These are phyloP conservation scores for Griposia aprilina DNA, from an alignment of 2,888 invertebrate genomes.

Conservation along the genomic window DNA sequence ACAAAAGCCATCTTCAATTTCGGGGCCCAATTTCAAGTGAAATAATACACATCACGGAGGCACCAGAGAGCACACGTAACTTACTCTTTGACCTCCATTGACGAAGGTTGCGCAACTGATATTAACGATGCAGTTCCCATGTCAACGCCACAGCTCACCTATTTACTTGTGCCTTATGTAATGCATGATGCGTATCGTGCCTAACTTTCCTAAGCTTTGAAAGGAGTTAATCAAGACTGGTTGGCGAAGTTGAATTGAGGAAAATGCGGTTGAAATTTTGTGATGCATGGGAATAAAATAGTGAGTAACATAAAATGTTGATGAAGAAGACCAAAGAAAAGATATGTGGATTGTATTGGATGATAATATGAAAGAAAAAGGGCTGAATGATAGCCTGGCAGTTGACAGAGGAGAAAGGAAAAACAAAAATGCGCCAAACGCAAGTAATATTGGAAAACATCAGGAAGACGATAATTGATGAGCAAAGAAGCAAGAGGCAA, in stretches of 20 bases:
- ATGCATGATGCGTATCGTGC: slow-evolving; percentile 46
- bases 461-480: not conserved
- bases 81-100: slow-evolving; percentile 80
- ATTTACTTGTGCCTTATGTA: slow-evolving; percentile 64
- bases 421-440: too few species aligned
- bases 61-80: slow-evolving; percentile 75
- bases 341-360: not conserved
- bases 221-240: slow-evolving; percentile 37
- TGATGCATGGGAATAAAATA: not conserved
- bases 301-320: not conserved
- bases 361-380: not conserved
- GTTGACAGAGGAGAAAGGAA: not conserved
- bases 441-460: not conserved
- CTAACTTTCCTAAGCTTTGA: slow-evolving; percentile 30
- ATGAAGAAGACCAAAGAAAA: not conserved
- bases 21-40: slow-evolving; percentile 44
- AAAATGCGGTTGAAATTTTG: not conserved
- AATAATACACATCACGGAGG: slow-evolving; percentile 59
- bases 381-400: not conserved
- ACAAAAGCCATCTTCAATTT: slow-evolving; percentile 12
- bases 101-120: slow-evolving; percentile 72
- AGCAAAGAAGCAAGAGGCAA: not conserved
- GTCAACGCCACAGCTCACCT: slow-evolving; percentile 70
- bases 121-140: slow-evolving; percentile 75
- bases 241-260: slow-evolving; percentile 1